Evolutionary conservation across 2,113 vertebrate genomes (phyloP), one percentile per base, ranked within the genome.

Genomic region (Elgaria multicarinata): DNA sequence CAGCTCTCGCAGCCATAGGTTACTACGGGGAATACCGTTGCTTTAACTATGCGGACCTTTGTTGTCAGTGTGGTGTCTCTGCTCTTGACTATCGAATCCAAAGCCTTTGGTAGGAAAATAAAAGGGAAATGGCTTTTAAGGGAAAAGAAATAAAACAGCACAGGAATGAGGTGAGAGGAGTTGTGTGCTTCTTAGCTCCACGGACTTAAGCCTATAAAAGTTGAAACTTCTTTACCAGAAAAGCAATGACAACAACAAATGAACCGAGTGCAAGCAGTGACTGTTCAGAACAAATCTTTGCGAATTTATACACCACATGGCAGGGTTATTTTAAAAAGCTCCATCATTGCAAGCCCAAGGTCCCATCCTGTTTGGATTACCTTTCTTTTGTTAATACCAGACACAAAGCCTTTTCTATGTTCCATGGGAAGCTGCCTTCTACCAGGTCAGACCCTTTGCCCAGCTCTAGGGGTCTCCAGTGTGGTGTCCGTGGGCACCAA

Each of bases 341-440:
- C 9, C 39, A 14, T 74, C 31, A 42, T 10, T 44, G 91, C 74
- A 95, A 83, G 92, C 0, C 67, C 76, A 42, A 87, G 50, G 72
- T 28, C 55, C 77, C 14, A 33, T 31, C 7, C 55, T 31, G 24
- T 55, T 62, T 42, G 53, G 39, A 87, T 94, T 88, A 88, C 14
- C 76, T 88, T 74, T 62, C 90, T 93, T 92, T 92, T 87, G 80
- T 55, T 88, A 80, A 88, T 53, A 83, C 50, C 44, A 33, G 42
- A 92, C 78, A 93, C 89, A 26, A 80, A 87, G 22, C 18, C 87
- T 78, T 87, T 90, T 87, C 64, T n/a, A n/a, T n/a, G 50, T 50
- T 66, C 9, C 33, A n/a, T 36, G 8, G 58, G 26, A 69, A 79
- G 13, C 46, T 67, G 62, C 76, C 64, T 28, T 46, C 55, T 44